Base-by-base conservation (phyloP, 2,888 invertebrate species). In the Sturmia bella region DNA sequence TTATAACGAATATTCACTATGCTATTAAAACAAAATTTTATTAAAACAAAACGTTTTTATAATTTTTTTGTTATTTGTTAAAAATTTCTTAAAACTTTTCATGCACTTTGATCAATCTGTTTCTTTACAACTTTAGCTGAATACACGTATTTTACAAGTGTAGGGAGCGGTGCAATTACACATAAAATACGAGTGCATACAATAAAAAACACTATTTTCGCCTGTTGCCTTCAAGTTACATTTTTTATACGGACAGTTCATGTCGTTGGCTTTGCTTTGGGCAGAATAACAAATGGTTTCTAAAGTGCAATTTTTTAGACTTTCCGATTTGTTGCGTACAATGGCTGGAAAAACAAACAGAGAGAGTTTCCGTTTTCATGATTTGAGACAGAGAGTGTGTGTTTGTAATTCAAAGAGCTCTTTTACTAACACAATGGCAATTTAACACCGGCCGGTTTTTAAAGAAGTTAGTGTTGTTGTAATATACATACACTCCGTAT, bases 361-460 rank as follows among this genome's bases (percentile, higher is more conserved):
- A 19, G 54, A 77, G 48, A 72, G 57, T 43, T 54, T 41, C 0
- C 3, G 3, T 0, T 69, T 52, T 69, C 32, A 32, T 32, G 32
- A 6, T 6, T 43, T 39, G 15, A 48, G 12, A 41, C 41, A 48
- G 50, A 56, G 15, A 27, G 57, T 50, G 21, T 48, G 37, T 1
- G 15, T 0, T 3, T 39, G 3, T 17, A 37, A 45, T 45, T 45
- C 17, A 7, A 12, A 15, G 13, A 11, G 43, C 24, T 52, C 7
- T 21, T 45, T 19, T 19, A 15, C 9, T 1, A 39, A 50, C 12
- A 52, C 24, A 15, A 50, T 7, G 2, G 27, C 11, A 24, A 15
- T 39, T 45, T 17, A 78, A 78, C n/a, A n/a, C 82, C 82, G 82
- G 80, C 80, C 80, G 74, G 80, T 32, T 32, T 32, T 9, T 32